Evolutionary conservation across 2,797 vertebrate genomes (phyloP).

Genomic region (Parauchenoglanis ngamensis): DNA sequence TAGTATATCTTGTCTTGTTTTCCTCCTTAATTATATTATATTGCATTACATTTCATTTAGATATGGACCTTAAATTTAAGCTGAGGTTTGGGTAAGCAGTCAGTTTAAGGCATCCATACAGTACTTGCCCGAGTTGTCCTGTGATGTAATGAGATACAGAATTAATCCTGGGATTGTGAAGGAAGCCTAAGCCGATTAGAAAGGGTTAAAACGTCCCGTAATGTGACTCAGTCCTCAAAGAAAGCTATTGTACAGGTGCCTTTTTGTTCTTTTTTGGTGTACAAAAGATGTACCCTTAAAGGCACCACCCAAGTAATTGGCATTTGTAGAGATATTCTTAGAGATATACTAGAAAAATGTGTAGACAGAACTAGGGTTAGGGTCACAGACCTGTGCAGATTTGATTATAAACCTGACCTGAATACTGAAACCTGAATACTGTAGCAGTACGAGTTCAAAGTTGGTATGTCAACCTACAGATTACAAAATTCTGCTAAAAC

Average conservation of each 20-base stretch:
- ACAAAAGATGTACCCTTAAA: neutral
- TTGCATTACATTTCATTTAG: neutral
- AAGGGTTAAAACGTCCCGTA: conserved; percentile 50
- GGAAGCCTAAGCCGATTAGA: conserved; percentile 20
- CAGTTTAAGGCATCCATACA: neutral
- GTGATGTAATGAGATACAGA: conserved; percentile 34
- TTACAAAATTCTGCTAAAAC: neutral
- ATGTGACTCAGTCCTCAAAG: neutral
- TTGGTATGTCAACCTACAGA: neutral
- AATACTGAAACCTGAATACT: neutral
- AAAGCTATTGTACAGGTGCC: neutral
- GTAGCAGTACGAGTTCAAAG: neutral
- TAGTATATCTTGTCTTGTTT: neutral
- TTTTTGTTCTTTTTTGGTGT: neutral
- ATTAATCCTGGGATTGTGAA: conserved; percentile 41
- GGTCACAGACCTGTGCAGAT: too few relatives aligned
- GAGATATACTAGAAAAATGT: neutral
- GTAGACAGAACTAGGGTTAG: neutral
- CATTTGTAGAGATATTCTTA: neutral
- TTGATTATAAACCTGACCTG: neutral
- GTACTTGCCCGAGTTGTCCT: neutral
- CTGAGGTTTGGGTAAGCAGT: neutral
- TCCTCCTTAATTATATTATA: neutral
- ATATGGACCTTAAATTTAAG: neutral
- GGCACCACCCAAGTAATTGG: neutral